Evolutionary conservation across 2,797 vertebrate species (phyloP).

Genomic region (Ctenopoma kingsleyae): DNA sequence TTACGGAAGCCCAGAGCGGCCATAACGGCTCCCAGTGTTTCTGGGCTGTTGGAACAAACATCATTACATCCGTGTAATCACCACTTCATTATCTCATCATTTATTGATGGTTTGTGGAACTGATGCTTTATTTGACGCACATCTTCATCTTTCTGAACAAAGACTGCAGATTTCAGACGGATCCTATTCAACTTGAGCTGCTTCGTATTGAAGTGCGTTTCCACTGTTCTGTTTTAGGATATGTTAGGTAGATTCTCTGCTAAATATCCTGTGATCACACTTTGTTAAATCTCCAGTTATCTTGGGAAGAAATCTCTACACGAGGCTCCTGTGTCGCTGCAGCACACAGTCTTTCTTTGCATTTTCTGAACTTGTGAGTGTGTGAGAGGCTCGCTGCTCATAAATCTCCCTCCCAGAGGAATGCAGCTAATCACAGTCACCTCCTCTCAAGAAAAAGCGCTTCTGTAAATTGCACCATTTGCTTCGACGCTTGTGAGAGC

Average conservation of each 20-base stretch:
- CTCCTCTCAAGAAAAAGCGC: constrained; percentile 34
- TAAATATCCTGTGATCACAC: constrained; percentile 4
- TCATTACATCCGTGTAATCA: not conserved
- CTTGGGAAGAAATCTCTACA: not conserved
- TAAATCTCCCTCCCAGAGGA: constrained; percentile 51
- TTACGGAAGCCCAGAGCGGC: not conserved
- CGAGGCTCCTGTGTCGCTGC: not conserved
- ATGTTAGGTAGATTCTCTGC: too few species aligned
- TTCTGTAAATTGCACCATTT: constrained; percentile 56
- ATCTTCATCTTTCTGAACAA: not conserved
- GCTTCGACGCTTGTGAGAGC: constrained; percentile 45
- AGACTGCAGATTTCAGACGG: not conserved
- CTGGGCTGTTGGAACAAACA: not conserved
- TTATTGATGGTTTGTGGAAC: not conserved
- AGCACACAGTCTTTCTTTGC: not conserved
- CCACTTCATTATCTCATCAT: constrained; percentile 2
- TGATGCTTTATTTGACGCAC: not conserved
- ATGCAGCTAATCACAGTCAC: constrained; percentile 58
- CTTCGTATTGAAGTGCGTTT: too few species aligned
- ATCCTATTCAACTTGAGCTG: not conserved
- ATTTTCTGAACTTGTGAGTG: constrained; percentile 24
- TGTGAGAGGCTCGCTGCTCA: constrained; percentile 28
- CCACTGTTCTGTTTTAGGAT: too few species aligned
- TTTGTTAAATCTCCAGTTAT: constrained; percentile 11
- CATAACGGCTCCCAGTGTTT: not conserved